phyloP scores from a whole-genome alignment of 1,140 invertebrate genomes.

The Panulirus ornatus region DNA sequence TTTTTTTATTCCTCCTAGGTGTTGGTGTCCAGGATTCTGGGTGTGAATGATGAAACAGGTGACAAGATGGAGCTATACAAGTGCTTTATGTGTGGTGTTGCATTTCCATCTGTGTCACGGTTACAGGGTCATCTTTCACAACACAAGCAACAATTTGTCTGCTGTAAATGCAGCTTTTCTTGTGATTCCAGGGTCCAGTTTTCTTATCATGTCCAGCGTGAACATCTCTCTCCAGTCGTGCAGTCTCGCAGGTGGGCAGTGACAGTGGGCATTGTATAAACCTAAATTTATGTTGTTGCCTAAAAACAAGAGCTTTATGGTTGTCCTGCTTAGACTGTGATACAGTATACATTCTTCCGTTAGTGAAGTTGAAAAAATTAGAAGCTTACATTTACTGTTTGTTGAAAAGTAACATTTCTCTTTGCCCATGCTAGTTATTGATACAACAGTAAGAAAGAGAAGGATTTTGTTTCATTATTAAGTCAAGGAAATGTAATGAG shows the following conservation, averaged over 20 bases:
- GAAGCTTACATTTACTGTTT: too few species aligned
- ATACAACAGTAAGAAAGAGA: too few species aligned
- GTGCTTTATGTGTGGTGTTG: conserved; percentile 79
- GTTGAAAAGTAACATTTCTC: too few species aligned
- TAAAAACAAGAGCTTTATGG: too few species aligned
- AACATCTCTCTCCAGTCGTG: conserved; percentile 64
- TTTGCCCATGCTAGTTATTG: too few species aligned
- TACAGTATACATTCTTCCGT: too few species aligned
- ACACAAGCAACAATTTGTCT: conserved; percentile 78
- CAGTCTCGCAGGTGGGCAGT: conserved; percentile 27
- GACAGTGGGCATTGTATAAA: too few species aligned
- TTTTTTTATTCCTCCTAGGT: conserved; percentile 71
- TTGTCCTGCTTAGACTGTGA: too few species aligned
- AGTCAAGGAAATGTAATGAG: background rate
- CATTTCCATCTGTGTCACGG: conserved; percentile 77
- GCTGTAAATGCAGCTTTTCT: conserved; percentile 77
- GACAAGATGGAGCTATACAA: conserved; percentile 79
- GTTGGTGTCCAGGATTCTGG: conserved; percentile 78
- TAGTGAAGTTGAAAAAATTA: too few species aligned
- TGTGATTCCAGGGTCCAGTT: conserved; percentile 77
- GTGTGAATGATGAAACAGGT: conserved; percentile 78
- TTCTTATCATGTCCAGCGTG: conserved; percentile 76
- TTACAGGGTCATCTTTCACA: conserved; percentile 78
- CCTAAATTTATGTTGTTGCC: too few species aligned
- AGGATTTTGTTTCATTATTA: too few species aligned